phyloP scores from a whole-genome alignment of 2,888 invertebrate species.

The Itoplectis maculator region DNA sequence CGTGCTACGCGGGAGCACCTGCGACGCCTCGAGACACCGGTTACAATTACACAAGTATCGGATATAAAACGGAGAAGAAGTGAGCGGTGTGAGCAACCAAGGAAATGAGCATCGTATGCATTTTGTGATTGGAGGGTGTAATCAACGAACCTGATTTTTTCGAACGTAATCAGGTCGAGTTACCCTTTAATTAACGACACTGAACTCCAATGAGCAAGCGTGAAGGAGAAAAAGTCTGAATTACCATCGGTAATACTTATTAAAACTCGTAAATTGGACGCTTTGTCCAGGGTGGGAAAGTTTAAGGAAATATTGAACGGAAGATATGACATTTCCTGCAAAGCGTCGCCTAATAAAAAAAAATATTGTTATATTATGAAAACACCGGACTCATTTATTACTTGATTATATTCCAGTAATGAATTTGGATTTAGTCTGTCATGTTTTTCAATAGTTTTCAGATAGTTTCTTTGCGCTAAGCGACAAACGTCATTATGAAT shows the following conservation, averaged over 20 bases:
- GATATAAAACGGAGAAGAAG: slow-evolving; percentile 28
- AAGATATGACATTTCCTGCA: too few relatives aligned
- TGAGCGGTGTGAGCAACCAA: slow-evolving; percentile 9
- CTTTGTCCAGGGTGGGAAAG: too few relatives aligned
- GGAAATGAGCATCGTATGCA: slow-evolving; percentile 16
- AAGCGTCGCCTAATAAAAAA: too few relatives aligned
- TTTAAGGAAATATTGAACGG: too few relatives aligned
- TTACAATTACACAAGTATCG: slow-evolving; percentile 55
- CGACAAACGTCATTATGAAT: not conserved
- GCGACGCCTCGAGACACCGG: slow-evolving; percentile 54
- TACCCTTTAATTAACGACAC: slow-evolving; percentile 6
- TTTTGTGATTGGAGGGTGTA: slow-evolving; percentile 6
- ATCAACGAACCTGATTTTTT: slow-evolving; percentile 21
- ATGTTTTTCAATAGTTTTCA: not conserved
- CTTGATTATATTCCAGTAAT: not conserved
- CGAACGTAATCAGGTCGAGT: not conserved
- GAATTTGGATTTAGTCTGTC: not conserved
- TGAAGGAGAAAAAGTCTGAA: not conserved
- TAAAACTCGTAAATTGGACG: too few relatives aligned
- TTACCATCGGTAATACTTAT: not conserved
- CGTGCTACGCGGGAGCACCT: slow-evolving; percentile 58
- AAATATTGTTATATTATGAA: too few relatives aligned
- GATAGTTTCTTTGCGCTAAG: too few relatives aligned
- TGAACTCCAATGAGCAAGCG: not conserved
- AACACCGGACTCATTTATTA: too few relatives aligned